Evolutionary conservation across 2,113 vertebrate species (phyloP), one percentile per base, ranked within the genome.

Genomic region (Macheiramphus alcinus): DNA sequence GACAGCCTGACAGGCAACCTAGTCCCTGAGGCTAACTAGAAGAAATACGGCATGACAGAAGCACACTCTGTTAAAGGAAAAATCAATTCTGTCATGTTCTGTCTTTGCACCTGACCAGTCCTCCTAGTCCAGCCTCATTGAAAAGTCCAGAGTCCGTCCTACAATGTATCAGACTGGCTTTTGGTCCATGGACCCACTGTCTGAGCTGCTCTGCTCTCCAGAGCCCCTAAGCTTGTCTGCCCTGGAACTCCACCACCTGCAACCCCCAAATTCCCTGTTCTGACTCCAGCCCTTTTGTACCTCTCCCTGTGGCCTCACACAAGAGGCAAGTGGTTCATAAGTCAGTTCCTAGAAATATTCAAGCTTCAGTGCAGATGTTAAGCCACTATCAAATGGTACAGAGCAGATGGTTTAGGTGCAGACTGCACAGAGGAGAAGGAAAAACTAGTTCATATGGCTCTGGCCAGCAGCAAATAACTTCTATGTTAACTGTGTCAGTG

Each of bases 161-260:
- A n/a, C 20, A 38, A 7, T 16, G 4, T 7, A 38, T 23, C 59
- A 81, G 38, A 61, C 45, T 27, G 16, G 7, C 45, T n/a, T 59
- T 70, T 71, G 31, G 32, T 67, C 29, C 48, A 17, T 0, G 0
- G 27, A 13, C 12, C 45, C 47, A 38, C 26, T 71, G 50, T 5
- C 50, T 72, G 45, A 91, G 34, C 19, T 53, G 55, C 16, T 76
- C 16, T 53, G 13, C n/a, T 67, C 32, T 40, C 16, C 67, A 63
- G n/a, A 78, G 15, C 9, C n/a, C 8, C 42, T 29, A 14, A 82
- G 7, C 12, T 50, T 86, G n/a, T 73, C 10, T 47, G 27, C 42
- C n/a, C 40, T 59, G 20, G 32, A 88, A 74, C 3, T 74, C 38
- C 13, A 40, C 7, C 23, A 47, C 16, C 1, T 50, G 29, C 31